Base-by-base conservation (phyloP, 2,113 vertebrate genomes). In the Panurus biarmicus region DNA sequence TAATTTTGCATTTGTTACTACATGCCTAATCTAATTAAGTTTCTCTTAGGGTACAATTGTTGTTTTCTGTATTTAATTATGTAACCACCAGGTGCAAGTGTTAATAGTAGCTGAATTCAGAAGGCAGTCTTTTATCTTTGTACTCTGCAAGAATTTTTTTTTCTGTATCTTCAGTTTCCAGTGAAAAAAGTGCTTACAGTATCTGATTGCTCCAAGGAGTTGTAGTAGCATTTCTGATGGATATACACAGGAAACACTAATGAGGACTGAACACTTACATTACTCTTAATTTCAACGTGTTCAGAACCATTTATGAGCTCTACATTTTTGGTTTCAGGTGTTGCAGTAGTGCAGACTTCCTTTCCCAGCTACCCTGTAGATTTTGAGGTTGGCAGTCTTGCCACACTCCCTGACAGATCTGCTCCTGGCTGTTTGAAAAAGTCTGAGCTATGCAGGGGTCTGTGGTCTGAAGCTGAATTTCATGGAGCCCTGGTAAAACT, bases 261-360 rank as follows among this genome's bases (percentile, higher is more conserved):
- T 69, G 87, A 90, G 94, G 82, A 74, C 65, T 86, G 47, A 82
- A 87, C 76, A 54, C 93, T 93, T 90, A 44, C 17, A 67, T 92
- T 76, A 48, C 47, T 75, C 15, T 78, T 77, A 73, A 53, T 89
- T 95, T 95, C 70, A 50, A 28, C 72, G 74, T 54, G 51, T 67
- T 81, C 73, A 65, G 90, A 93, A 40, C 73, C 80, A 40, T 89
- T 92, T 86, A 22, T 31, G 94, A 91, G 35, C 65, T 75, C 45
- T 54, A 10, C 67, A 54, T 72, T 92, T 91, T 81, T 87, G 35
- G 51, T 97, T 97, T 97, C 86, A 96, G 96, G 93, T 97, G 89
- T 87, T 78, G 89, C 66, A 75, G 57, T 93, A 91, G 85, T 47
- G 85, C 80, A 94, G 95, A 25, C 90, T 77, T 62, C 84, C 75